Percentiles rank a stretch among this genome's conserved stretches.
These are phyloP conservation scores for Monopterus albus DNA, from an alignment of 2,113 vertebrate genomes.

Conservation along the genomic window DNA sequence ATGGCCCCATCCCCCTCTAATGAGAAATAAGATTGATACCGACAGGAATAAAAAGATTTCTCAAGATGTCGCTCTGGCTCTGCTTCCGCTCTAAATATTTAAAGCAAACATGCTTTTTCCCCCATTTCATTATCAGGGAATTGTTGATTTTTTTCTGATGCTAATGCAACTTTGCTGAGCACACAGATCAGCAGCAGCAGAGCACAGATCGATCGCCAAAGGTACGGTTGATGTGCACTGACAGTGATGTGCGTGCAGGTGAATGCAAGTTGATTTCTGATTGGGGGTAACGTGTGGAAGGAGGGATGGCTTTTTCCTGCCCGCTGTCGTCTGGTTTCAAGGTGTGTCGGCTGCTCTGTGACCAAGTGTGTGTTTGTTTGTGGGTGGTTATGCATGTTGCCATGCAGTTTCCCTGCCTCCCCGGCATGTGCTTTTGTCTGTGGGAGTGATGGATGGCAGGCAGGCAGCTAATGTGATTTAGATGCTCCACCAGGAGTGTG, in stretches of 20 bases:
- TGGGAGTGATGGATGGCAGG: conserved; percentile 83
- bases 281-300: conserved; percentile 33
- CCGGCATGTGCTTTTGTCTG: conserved; percentile 77
- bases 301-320: conserved; percentile 28
- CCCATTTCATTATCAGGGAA: conserved; percentile 42
- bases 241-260: conserved; percentile 51
- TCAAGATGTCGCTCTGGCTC: conserved; percentile 64
- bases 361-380: conserved; percentile 51
- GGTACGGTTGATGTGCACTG: conserved; percentile 34
- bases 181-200: conserved; percentile 3
- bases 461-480: conserved; percentile 83
- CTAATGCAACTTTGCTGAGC: conserved; percentile 29
- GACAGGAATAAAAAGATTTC: conserved; percentile 62
- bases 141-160: conserved; percentile 51
- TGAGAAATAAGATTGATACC: conserved; percentile 72
- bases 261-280: conserved; percentile 62
- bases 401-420: conserved; percentile 74
- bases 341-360: conserved; percentile 61
- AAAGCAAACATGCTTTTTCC: conserved; percentile 48
- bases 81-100: conserved; percentile 72
- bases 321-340: conserved; percentile 45
- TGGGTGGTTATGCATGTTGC: conserved; percentile 73
- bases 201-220: conserved; percentile 12
- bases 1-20: conserved; percentile 57
- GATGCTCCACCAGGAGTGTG: conserved; percentile 74